Evolutionary conservation across 2,113 vertebrate genomes (phyloP).

Genomic region (Chascanopsetta lugubris): DNA sequence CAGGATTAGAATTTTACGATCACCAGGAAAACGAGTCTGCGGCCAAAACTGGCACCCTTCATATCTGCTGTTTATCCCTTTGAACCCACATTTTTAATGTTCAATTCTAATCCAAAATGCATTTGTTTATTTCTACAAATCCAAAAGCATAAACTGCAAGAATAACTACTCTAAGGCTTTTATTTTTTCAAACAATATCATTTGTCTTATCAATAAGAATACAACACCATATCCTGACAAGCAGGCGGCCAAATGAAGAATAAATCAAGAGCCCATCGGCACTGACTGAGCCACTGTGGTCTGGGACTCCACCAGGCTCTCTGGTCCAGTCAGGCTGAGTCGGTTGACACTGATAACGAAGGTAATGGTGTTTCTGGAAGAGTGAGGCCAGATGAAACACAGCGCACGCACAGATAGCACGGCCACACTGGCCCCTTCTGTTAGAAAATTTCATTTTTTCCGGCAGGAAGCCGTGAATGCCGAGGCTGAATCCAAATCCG

Average conservation of each 20-base stretch:
- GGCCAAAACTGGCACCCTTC: conserved; percentile 57
- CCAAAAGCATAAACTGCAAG: too few species aligned
- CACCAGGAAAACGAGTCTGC: conserved; percentile 70
- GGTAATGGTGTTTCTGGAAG: conserved; percentile 92
- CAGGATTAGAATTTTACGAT: conserved; percentile 81
- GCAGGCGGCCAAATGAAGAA: conserved; percentile 36
- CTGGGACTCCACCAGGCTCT: conserved; percentile 58
- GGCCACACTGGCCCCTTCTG: conserved; percentile 88
- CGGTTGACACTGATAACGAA: conserved; percentile 85
- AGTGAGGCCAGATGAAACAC: conserved; percentile 91
- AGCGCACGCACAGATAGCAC: conserved; percentile 87
- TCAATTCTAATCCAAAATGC: too few species aligned
- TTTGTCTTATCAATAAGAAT: conserved; percentile 9
- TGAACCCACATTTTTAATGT: conserved; percentile 25
- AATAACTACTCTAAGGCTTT: too few species aligned
- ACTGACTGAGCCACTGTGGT: conserved; percentile 33
- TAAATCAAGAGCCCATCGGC: conserved; percentile 15
- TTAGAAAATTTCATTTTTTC: conserved; percentile 91
- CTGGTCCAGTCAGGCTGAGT: conserved; percentile 75
- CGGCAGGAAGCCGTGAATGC: conserved; percentile 91
- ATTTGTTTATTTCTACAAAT: too few species aligned
- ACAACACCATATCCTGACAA: neutral
- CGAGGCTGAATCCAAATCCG: conserved; percentile 91
- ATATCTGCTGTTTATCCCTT: conserved; percentile 29
- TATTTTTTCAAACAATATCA: neutral